Evolutionary conservation across 2,888 invertebrate genomes (phyloP).

Genomic region (Plebejus argus): DNA sequence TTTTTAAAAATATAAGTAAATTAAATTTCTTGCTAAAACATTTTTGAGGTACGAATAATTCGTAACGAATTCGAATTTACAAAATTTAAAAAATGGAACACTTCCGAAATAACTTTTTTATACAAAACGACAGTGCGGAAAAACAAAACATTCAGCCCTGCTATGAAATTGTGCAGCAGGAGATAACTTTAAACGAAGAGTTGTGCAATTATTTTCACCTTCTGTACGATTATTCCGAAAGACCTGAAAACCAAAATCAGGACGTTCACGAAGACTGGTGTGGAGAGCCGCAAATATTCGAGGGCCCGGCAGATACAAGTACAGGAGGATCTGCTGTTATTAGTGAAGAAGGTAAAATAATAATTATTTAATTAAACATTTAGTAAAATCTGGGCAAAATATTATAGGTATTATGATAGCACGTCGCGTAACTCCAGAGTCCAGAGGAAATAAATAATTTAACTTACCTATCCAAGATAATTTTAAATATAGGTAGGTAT

Average conservation of each 20-base stretch:
- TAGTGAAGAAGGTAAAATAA: slow-evolving; percentile 58
- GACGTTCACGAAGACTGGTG: slow-evolving; percentile 47
- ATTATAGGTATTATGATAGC: too few species aligned
- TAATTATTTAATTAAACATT: not conserved
- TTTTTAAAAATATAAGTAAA: not conserved
- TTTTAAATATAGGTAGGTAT: too few species aligned
- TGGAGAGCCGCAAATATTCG: slow-evolving; percentile 48
- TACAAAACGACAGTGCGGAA: slow-evolving; percentile 46
- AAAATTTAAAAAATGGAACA: slow-evolving; percentile 54
- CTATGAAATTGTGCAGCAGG: slow-evolving; percentile 44
- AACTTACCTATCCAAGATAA: too few species aligned
- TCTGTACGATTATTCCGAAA: slow-evolving; percentile 53
- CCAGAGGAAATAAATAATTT: too few species aligned
- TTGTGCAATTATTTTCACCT: slow-evolving; percentile 56
- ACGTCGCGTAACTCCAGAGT: too few species aligned
- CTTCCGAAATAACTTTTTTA: slow-evolving; percentile 51
- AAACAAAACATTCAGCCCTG: slow-evolving; percentile 45
- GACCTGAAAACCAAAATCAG: slow-evolving; percentile 44
- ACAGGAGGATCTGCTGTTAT: slow-evolving; percentile 57
- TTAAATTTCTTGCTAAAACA: not conserved
- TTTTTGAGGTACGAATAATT: not conserved
- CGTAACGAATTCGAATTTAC: not conserved
- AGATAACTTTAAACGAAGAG: slow-evolving; percentile 41
- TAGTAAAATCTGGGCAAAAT: not conserved
- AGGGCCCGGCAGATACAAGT: slow-evolving; percentile 41